phyloP scores from a whole-genome alignment of 1,140 invertebrate species.

The Micrasema longulum region DNA sequence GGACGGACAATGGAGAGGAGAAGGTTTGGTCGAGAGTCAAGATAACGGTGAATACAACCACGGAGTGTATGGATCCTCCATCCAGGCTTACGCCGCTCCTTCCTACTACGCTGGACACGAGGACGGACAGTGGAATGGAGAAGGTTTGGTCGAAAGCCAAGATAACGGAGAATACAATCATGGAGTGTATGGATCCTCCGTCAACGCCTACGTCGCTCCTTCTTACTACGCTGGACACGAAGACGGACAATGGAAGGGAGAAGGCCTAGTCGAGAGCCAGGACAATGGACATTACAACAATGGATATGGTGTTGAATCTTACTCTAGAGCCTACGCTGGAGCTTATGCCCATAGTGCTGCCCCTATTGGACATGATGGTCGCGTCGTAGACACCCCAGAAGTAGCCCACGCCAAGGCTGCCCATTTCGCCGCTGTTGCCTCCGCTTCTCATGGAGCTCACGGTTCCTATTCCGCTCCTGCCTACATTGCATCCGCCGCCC shows the following conservation, averaged over 20 bases:
- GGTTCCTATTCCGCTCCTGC: not conserved
- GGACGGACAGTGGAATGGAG: conserved; percentile 45
- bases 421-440: conserved; percentile 42
- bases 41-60: conserved; percentile 49
- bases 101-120: not conserved
- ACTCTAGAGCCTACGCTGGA: too few relatives aligned
- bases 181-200: too few relatives aligned
- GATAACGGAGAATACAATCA: conserved; percentile 15
- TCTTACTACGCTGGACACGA: not conserved
- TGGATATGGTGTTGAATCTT: conserved; percentile 46
- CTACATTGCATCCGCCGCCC: conserved; percentile 52
- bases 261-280: conserved; percentile 38
- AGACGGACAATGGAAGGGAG: conserved; percentile 39
- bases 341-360: conserved; percentile 49
- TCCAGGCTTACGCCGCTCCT: not conserved
- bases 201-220: not conserved
- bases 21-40: conserved; percentile 26
- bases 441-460: conserved; percentile 33
- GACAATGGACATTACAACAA: conserved; percentile 34
- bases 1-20: conserved; percentile 31
- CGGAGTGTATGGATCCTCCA: conserved; percentile 42
- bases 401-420: too few relatives aligned
- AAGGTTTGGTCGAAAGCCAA: conserved; percentile 43
- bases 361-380: conserved; percentile 47
- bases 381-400: too few relatives aligned